These are phyloP conservation scores for Deroplatys truncata DNA, from an alignment of 2,888 invertebrate genomes.

Conservation along the genomic window DNA sequence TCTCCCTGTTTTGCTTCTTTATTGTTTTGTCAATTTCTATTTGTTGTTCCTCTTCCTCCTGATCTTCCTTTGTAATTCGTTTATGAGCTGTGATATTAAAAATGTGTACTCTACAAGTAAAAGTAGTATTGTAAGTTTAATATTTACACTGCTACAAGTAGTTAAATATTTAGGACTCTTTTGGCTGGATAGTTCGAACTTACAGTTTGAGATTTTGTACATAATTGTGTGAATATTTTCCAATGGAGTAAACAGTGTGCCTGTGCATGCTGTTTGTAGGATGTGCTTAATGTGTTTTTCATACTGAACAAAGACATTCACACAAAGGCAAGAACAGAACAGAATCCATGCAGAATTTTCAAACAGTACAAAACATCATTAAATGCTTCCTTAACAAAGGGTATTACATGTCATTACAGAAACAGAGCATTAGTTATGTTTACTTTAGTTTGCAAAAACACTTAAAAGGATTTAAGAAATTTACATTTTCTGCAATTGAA, in stretches of 20 bases:
- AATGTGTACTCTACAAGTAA: neutral
- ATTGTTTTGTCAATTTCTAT: slow-evolving; percentile 42
- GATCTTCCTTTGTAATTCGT: slow-evolving; percentile 42
- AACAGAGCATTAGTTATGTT: neutral
- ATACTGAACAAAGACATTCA: neutral
- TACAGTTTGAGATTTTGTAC: neutral
- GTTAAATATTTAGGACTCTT: neutral
- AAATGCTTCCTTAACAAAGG: neutral
- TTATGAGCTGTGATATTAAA: slow-evolving; percentile 31
- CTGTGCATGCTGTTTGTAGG: neutral
- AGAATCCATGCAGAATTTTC: neutral
- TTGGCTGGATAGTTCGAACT: neutral
- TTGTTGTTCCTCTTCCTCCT: slow-evolving; percentile 34
- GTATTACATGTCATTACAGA: neutral
- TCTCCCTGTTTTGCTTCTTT: slow-evolving; percentile 25
- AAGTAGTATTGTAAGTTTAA: neutral
- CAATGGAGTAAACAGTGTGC: neutral
- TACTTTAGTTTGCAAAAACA: neutral
- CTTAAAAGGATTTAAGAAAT: neutral
- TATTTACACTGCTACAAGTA: too few relatives aligned
- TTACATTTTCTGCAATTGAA: neutral
- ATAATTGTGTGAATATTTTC: neutral
- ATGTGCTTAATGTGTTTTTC: neutral
- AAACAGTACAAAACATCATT: neutral
- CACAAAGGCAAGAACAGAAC: neutral